Conservation (phyloP, 2,113 vertebrate species). For the Drymodes brunneopygia region DNA sequence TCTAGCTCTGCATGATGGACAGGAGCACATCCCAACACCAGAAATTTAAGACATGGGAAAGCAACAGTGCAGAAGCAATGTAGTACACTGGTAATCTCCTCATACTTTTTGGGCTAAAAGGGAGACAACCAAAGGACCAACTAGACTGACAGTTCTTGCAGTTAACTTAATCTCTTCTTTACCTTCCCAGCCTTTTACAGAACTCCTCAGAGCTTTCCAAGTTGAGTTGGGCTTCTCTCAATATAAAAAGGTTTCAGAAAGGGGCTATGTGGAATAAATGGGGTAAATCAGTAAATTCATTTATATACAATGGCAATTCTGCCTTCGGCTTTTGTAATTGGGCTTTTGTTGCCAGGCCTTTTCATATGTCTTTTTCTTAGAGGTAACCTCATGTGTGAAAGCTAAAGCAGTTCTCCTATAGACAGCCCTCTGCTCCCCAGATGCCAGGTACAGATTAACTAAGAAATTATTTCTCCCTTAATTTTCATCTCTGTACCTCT, state of each 20-base stretch:
- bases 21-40: background rate
- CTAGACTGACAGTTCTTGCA: background rate
- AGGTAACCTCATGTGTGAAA: background rate
- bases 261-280: background rate
- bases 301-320: background rate
- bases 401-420: background rate
- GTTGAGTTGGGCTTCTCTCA: background rate
- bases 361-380: conserved; percentile 16
- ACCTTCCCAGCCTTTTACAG: background rate
- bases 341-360: conserved; percentile 13
- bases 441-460: background rate
- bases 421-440: background rate
- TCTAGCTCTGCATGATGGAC: background rate
- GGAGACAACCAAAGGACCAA: background rate
- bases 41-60: background rate
- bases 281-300: conserved; percentile 3
- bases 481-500: background rate
- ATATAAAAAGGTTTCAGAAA: background rate
- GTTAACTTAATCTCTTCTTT: background rate
- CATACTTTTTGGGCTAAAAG: background rate
- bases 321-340: conserved; percentile 5
- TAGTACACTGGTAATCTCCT: background rate
- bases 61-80: background rate
- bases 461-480: background rate
- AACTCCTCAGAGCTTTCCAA: background rate